A percentile compares a stretch with the other conserved stretches of the same genome.
phyloP scores from a whole-genome alignment of 2,888 invertebrate species.

The Colletes collaris region DNA sequence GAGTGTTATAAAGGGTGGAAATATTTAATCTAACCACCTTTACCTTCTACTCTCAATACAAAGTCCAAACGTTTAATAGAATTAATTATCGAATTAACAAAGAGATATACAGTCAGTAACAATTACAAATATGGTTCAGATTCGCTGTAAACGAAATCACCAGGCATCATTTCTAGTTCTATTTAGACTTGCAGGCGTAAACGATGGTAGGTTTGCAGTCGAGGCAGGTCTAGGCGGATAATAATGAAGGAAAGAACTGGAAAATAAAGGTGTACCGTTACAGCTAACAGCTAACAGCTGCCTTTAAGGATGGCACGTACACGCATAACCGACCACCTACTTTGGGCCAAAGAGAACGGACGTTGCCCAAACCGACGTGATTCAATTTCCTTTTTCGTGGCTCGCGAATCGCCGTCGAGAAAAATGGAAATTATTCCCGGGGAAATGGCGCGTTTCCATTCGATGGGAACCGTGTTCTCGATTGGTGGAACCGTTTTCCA shows the following conservation, averaged over 20 bases:
- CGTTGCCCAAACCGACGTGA: background rate
- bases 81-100: no score
- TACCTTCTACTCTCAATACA: no score
- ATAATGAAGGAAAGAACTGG: slow-evolving; percentile 40
- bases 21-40: no score
- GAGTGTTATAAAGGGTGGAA: no score
- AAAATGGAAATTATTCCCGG: no score
- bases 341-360: background rate
- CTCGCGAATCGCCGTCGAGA: no score
- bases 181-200: background rate
- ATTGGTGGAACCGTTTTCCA: slow-evolving; percentile 4
- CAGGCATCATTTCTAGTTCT: background rate
- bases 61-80: no score
- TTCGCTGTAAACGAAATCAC: background rate
- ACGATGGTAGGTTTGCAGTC: background rate
- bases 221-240: slow-evolving; percentile 34
- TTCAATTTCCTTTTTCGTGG: background rate
- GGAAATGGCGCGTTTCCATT: no score
- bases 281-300: slow-evolving; percentile 38
- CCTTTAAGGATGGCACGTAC: background rate
- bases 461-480: no score
- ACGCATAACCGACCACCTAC: background rate
- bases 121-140: no score
- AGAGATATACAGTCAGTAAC: no score
- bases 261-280: slow-evolving; percentile 49